These are phyloP conservation scores for Sparus aurata DNA, from an alignment of 2,797 vertebrate species.

Conservation along the genomic window DNA sequence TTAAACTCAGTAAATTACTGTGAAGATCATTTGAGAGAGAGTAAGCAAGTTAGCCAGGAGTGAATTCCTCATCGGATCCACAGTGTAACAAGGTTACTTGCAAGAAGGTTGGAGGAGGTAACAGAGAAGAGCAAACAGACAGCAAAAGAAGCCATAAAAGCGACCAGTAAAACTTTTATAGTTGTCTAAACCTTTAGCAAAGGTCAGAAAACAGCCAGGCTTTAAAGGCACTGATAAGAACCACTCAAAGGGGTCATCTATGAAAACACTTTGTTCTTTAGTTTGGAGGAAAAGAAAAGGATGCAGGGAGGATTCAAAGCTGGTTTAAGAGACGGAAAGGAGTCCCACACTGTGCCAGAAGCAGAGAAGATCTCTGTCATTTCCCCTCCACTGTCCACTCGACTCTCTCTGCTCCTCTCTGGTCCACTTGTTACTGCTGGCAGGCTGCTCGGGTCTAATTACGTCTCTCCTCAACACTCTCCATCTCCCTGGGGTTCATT, in stretches of 20 bases:
- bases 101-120: neutral
- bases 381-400: neutral
- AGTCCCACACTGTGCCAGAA: neutral
- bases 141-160: neutral
- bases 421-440: conserved; percentile 35
- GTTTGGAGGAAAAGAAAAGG: neutral
- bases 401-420: conserved; percentile 8
- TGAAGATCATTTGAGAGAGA: neutral
- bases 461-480: conserved; percentile 8
- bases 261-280: neutral
- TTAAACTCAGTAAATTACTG: neutral
- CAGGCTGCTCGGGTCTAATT: conserved; percentile 35
- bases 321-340: neutral
- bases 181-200: neutral
- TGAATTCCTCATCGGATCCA: neutral
- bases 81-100: neutral
- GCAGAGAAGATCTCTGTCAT: neutral
- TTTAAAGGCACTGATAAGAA: no score
- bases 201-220: neutral
- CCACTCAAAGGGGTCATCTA: no score
- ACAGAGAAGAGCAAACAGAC: neutral
- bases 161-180: no score
- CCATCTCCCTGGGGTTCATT: conserved; percentile 16
- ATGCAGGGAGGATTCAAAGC: neutral
- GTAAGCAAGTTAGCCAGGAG: neutral